Evolutionary conservation across 2,888 invertebrate species (phyloP).

Genomic region (Myathropa florea): DNA sequence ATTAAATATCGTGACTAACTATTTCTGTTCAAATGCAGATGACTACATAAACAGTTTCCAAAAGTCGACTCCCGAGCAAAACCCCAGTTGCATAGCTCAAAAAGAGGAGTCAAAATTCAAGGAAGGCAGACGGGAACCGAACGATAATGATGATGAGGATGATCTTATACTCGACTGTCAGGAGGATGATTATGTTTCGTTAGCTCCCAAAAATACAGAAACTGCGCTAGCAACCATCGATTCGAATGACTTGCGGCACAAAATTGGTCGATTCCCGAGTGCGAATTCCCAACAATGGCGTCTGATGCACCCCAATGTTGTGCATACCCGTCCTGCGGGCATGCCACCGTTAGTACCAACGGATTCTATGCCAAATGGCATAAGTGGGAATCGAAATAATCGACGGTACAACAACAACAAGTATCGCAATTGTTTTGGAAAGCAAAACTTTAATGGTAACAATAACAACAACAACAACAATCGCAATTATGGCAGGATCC

Average conservation of each 20-base stretch:
- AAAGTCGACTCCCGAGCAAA: background rate
- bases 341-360: slow-evolving; percentile 73
- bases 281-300: slow-evolving; percentile 72
- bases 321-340: slow-evolving; percentile 72
- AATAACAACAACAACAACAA: slow-evolving; percentile 44
- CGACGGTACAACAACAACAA: slow-evolving; percentile 30
- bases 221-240: background rate
- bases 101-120: slow-evolving; percentile 54
- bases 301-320: slow-evolving; percentile 72
- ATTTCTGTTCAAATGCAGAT: slow-evolving; percentile 16
- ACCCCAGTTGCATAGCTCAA: background rate
- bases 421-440: slow-evolving; percentile 15
- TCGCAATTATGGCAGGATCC: slow-evolving; percentile 45
- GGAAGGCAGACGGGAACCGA: slow-evolving; percentile 47
- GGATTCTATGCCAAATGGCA: slow-evolving; percentile 27
- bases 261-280: slow-evolving; percentile 31
- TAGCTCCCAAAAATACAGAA: slow-evolving; percentile 14
- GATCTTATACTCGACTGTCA: slow-evolving; percentile 22
- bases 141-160: slow-evolving; percentile 34
- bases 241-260: slow-evolving; percentile 44
- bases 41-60: slow-evolving; percentile 59
- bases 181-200: slow-evolving; percentile 44
- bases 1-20: background rate
- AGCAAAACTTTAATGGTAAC: slow-evolving; percentile 41
- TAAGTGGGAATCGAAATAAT: slow-evolving; percentile 5